Evolutionary conservation across 2,113 vertebrate species (phyloP).

Genomic region (Dunckerocampus dactyliophorus): DNA sequence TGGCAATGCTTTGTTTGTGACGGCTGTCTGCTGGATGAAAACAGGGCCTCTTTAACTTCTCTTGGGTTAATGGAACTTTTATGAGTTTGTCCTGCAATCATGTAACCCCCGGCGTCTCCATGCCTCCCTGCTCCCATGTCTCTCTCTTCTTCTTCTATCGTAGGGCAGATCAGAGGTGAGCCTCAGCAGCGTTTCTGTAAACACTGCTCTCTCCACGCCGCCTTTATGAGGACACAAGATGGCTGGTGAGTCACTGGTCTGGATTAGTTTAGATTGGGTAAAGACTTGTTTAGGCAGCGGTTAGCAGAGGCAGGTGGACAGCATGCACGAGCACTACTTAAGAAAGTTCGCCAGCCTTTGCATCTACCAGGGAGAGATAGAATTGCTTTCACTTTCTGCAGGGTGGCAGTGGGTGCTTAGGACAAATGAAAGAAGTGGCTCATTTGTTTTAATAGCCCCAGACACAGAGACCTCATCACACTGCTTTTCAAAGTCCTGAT

Average conservation of each 20-base stretch:
- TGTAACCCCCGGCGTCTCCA: slow-evolving; percentile 83
- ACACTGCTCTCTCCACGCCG: slow-evolving; percentile 39
- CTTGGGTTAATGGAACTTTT: slow-evolving; percentile 99
- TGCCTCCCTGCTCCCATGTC: slow-evolving; percentile 47
- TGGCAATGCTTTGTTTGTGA: slow-evolving; percentile 97
- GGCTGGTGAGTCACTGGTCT: slow-evolving; percentile 36
- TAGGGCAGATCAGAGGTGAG: slow-evolving; percentile 58
- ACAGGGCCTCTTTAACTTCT: slow-evolving; percentile 93
- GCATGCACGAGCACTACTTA: slow-evolving; percentile 22
- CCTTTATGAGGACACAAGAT: slow-evolving; percentile 55
- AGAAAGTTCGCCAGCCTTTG: slow-evolving; percentile 12
- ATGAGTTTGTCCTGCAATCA: slow-evolving; percentile 86
- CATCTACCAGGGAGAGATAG: slow-evolving; percentile 14
- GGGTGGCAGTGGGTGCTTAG: slow-evolving; percentile 18
- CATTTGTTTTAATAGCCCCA: slow-evolving; percentile 44
- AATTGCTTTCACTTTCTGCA: slow-evolving; percentile 23
- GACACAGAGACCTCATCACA: slow-evolving; percentile 29
- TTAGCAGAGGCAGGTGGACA: slow-evolving; percentile 37
- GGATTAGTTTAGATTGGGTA: slow-evolving; percentile 52
- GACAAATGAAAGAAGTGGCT: slow-evolving; percentile 37
- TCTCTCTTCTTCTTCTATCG: slow-evolving; percentile 28
- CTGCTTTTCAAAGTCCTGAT: slow-evolving; percentile 17
- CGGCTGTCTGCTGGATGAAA: slow-evolving; percentile 97
- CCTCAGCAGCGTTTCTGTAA: slow-evolving; percentile 60
- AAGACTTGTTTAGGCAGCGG: slow-evolving; percentile 57